These are phyloP conservation scores for Proisotoma minuta DNA, from an alignment of 2,888 invertebrate species.

Conservation along the genomic window DNA sequence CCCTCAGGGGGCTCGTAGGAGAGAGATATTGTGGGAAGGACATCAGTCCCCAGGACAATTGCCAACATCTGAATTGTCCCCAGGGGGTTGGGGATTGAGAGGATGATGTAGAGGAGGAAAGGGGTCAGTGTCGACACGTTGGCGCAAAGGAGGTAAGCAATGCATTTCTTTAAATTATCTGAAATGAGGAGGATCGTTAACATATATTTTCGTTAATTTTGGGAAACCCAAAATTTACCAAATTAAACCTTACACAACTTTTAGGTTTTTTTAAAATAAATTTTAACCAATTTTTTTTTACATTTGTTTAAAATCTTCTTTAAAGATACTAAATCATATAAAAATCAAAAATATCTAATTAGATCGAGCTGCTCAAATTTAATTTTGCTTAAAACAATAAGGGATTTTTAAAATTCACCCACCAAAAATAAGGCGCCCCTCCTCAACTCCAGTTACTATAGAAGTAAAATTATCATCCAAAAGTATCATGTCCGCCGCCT, in stretches of 20 bases:
- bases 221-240: too few species aligned
- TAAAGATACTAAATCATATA: too few species aligned
- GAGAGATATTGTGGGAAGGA: constrained; percentile 66
- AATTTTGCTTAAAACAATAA: too few species aligned
- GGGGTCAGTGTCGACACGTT: constrained; percentile 76
- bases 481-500: too few species aligned
- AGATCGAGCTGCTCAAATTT: too few species aligned
- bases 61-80: constrained; percentile 60
- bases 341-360: too few species aligned
- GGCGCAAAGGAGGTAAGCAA: not conserved
- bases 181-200: constrained; percentile 89
- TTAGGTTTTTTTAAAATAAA: too few species aligned
- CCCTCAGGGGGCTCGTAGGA: constrained; percentile 68
- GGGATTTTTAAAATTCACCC: too few species aligned
- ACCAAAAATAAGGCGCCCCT: not conserved
- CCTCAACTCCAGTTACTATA: constrained; percentile 64
- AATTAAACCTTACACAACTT: too few species aligned
- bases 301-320: too few species aligned
- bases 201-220: too few species aligned
- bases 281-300: too few species aligned
- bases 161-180: constrained; percentile 88
- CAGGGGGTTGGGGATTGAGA: constrained; percentile 87
- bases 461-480: constrained; percentile 80
- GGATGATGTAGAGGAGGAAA: constrained; percentile 90
- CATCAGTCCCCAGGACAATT: not conserved